Base-by-base conservation (phyloP, 1,140 invertebrate species). In the Drosophila seguyi region DNA sequence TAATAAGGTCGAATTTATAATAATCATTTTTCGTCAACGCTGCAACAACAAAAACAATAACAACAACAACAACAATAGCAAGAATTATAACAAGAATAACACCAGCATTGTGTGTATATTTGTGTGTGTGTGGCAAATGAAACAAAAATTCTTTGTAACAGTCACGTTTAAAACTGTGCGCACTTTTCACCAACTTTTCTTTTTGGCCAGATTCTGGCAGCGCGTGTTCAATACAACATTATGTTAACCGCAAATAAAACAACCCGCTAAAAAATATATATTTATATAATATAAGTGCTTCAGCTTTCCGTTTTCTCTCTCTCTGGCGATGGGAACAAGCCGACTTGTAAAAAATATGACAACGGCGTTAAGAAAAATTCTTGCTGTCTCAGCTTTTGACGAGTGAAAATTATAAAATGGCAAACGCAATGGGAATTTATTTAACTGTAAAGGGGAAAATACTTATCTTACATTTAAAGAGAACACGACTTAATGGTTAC, bases 1-100 rank as follows among this genome's bases (percentile, higher is more conserved):
- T 88, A 88, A 88, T 90, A 88, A 88, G 84, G 84, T 88, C 84
- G 85, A 77, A 90, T 90, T 88, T 90, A 88, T 88, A 81, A 88
- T 76, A 88, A 88, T 79, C 71, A 88, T 88, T 88, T 88, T 84
- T 81, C 63, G 80, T 88, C 80, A 87, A 88, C 85, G 84, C 77
- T 69, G 84, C 48, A 29, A 47, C 20, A n/a, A n/a, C n/a, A n/a
- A n/a, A n/a, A n/a, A n/a, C n/a, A 58, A 18, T 29, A 22, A 22
- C 45, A 27, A 36, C 20, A 58, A 14, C 18, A 58, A 25, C n/a
- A 22, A 41, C 25, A 48, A 38, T 18, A 22, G 13, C 45, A 16
- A 63, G 16, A 48, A 48, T 39, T 48, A 48, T 65, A 60, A 38
- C 47, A 38, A 36, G 34, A 29, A 39, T 38, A 69, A 53, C 14